Conservation (phyloP, 2,888 invertebrate genomes). For the Drosophila quinaria region DNA sequence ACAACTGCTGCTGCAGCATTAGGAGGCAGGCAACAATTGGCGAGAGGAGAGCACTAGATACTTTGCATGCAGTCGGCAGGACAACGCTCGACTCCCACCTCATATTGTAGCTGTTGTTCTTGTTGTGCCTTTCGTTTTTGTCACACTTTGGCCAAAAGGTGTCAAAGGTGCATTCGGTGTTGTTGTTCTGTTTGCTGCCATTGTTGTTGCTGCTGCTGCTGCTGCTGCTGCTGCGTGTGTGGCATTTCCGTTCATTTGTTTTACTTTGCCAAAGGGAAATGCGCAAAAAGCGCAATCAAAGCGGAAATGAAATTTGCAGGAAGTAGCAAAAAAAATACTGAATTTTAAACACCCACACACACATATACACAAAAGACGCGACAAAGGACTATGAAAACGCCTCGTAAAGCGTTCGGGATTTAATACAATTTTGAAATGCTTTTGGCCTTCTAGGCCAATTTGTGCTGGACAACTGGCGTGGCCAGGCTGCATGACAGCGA, state of each 20-base stretch:
- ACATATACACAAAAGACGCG: constrained; percentile 37
- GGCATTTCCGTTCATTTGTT: constrained; percentile 81
- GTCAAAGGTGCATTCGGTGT: constrained; percentile 73
- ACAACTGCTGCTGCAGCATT: constrained; percentile 48
- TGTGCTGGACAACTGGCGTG: constrained; percentile 48
- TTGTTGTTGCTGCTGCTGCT: constrained; percentile 48
- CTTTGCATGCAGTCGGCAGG: constrained; percentile 71
- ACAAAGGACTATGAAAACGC: constrained; percentile 48
- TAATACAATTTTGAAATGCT: constrained; percentile 79
- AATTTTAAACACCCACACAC: constrained; percentile 60
- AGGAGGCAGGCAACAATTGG: constrained; percentile 10
- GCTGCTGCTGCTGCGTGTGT: constrained; percentile 68
- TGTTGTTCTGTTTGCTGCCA: constrained; percentile 32
- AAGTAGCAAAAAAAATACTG: constrained; percentile 63
- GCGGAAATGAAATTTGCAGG: constrained; percentile 82
- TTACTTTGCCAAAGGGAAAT: constrained; percentile 73
- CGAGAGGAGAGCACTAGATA: constrained; percentile 53
- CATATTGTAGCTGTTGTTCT: constrained; percentile 10
- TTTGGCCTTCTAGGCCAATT: constrained; percentile 74
- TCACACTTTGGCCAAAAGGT: constrained; percentile 77
- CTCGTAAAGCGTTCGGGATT: constrained; percentile 59
- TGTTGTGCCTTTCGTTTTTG: constrained; percentile 57
- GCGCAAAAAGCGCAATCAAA: constrained; percentile 81
- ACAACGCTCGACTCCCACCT: constrained; percentile 32
- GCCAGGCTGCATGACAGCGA: constrained; percentile 71